phyloP scores from a whole-genome alignment of 2,113 vertebrate species.

The Thamnophis sirtalis region DNA sequence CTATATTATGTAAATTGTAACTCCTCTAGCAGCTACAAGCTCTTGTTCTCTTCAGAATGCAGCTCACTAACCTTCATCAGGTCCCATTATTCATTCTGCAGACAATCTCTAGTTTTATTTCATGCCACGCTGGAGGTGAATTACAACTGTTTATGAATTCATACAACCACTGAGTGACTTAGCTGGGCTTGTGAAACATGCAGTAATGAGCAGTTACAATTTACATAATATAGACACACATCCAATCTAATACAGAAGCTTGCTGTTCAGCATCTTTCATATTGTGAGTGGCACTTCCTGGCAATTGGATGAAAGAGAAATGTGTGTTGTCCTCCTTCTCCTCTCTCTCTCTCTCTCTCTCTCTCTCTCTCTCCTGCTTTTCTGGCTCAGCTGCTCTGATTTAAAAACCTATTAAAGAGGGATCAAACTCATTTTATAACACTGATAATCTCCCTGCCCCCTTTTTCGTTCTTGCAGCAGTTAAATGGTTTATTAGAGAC shows the following conservation, averaged over 20 bases:
- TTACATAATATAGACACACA: conserved; percentile 9
- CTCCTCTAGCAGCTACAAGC: neutral
- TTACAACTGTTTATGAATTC: conserved; percentile 8
- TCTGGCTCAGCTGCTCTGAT: conserved; percentile 9
- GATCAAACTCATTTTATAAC: conserved; percentile 22
- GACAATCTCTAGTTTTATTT: neutral
- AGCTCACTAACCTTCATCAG: neutral
- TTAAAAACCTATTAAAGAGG: conserved; percentile 30
- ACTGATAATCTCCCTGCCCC: neutral
- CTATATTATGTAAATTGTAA: too few species aligned
- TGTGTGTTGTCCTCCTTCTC: neutral
- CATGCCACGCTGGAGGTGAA: neutral
- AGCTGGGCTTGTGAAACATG: conserved; percentile 5
- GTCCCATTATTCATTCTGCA: neutral
- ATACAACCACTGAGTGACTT: neutral
- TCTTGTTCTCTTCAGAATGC: neutral
- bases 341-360: neutral
- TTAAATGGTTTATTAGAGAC: neutral
- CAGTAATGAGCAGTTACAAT: conserved; percentile 12
- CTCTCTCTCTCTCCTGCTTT: neutral
- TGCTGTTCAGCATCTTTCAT: neutral
- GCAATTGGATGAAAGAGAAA: conserved; percentile 19
- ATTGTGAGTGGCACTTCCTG: neutral
- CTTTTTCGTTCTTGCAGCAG: neutral
- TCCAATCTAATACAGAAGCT: neutral